phyloP scores from a whole-genome alignment of 1,140 invertebrate genomes.

The Bombus superbus region DNA sequence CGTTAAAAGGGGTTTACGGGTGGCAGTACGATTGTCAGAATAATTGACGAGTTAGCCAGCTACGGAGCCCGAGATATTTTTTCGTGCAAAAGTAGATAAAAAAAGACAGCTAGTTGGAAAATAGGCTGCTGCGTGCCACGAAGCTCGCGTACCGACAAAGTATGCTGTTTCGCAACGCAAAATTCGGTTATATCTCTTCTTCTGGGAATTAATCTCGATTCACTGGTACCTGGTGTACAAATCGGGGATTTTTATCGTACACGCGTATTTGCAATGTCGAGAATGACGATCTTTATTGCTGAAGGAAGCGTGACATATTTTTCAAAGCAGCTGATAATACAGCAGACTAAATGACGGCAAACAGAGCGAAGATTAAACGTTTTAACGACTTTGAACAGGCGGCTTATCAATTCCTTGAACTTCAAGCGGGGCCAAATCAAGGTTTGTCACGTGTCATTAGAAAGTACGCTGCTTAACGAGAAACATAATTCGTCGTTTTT shows the following conservation, averaged over 20 bases:
- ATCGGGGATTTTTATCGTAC: neutral
- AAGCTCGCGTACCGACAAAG: neutral
- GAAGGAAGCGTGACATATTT: neutral
- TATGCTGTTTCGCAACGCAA: neutral
- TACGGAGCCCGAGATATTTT: slow-evolving; percentile 45
- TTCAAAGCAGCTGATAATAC: neutral
- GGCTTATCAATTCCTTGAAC: slow-evolving; percentile 35
- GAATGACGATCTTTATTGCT: neutral
- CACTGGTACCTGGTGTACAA: neutral
- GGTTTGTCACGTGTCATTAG: neutral
- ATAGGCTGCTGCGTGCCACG: neutral
- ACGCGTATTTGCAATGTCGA: neutral
- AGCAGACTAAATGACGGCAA: slow-evolving; percentile 1
- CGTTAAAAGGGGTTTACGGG: neutral
- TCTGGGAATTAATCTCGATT: neutral
- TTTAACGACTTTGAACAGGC: slow-evolving; percentile 8
- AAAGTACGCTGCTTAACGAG: neutral
- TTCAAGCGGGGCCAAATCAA: neutral
- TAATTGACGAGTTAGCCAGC: slow-evolving; percentile 46
- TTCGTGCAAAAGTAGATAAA: slow-evolving; percentile 1
- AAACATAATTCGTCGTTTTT: neutral
- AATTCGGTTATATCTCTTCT: neutral
- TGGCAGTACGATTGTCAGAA: neutral
- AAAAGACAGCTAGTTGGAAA: slow-evolving; percentile 1
- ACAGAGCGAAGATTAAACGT: neutral